phyloP scores from a whole-genome alignment of 2,888 invertebrate genomes.

The Sylvicola fuscatus region DNA sequence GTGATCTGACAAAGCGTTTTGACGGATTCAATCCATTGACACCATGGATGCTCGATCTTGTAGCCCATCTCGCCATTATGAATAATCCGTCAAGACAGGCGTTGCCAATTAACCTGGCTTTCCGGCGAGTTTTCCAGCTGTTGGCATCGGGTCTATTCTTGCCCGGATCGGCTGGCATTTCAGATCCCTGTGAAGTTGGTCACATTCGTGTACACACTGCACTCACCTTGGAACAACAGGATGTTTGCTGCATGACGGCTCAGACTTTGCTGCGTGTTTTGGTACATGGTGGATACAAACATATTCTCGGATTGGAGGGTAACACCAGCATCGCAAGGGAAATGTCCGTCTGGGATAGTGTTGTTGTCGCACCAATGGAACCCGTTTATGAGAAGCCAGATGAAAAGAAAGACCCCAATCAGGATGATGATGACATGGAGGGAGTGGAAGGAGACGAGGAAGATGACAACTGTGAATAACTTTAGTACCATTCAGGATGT shows the following conservation, averaged over 20 bases:
- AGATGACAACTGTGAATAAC: slow-evolving; percentile 11
- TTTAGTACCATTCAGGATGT: too few relatives aligned
- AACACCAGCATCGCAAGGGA: slow-evolving; percentile 40
- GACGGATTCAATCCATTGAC: slow-evolving; percentile 77
- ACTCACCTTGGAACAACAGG: slow-evolving; percentile 79
- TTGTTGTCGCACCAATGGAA: slow-evolving; percentile 88
- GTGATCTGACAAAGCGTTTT: slow-evolving; percentile 78
- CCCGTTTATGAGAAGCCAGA: slow-evolving; percentile 70
- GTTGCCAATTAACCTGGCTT: slow-evolving; percentile 78
- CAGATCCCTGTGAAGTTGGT: slow-evolving; percentile 86
- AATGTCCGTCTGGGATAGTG: slow-evolving; percentile 93
- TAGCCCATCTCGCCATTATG: slow-evolving; percentile 92
- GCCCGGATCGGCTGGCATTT: slow-evolving; percentile 80
- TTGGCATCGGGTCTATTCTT: slow-evolving; percentile 87
- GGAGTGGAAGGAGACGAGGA: slow-evolving; percentile 30
- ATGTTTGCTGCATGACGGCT: slow-evolving; percentile 80
- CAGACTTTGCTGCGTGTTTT: slow-evolving; percentile 62
- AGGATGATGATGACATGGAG: slow-evolving; percentile 45
- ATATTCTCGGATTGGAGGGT: slow-evolving; percentile 50
- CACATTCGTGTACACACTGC: slow-evolving; percentile 78
- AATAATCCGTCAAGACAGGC: slow-evolving; percentile 89
- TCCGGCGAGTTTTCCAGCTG: slow-evolving; percentile 73
- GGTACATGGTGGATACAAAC: slow-evolving; percentile 83
- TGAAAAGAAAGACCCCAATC: slow-evolving; percentile 49
- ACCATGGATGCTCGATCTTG: slow-evolving; percentile 91